Conservation (phyloP, 2,113 vertebrate genomes). For the Anhinga anhinga region DNA sequence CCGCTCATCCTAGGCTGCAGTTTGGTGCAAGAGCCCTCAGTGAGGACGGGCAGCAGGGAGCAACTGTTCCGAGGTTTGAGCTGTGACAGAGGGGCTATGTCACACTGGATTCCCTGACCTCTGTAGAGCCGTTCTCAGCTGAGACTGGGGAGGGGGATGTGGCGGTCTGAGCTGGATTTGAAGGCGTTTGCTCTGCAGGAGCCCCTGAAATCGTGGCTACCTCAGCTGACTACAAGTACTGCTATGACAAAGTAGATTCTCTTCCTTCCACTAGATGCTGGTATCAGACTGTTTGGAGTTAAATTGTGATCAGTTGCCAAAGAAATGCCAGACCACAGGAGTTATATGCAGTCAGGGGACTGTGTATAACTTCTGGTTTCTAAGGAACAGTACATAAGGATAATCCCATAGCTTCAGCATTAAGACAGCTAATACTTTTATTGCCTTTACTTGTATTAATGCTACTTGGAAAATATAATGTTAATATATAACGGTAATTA, state of each 20-base stretch:
- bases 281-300: background rate
- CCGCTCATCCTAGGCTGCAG: background rate
- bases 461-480: background rate
- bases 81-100: background rate
- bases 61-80: rapidly evolving
- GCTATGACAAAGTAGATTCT: background rate
- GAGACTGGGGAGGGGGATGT: rapidly evolving
- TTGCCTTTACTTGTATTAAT: background rate
- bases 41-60: background rate
- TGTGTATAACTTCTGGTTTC: background rate
- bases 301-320: background rate
- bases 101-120: rapidly evolving
- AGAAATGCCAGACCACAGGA: background rate
- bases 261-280: background rate
- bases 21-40: background rate
- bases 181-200: background rate
- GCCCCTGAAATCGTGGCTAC: background rate
- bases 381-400: background rate
- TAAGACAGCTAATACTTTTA: background rate
- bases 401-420: background rate
- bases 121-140: background rate
- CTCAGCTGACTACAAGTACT: background rate
- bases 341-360: background rate
- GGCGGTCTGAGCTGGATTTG: background rate
- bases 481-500: background rate